Conservation (phyloP, 2,113 vertebrate species). For the Arizona elegans region DNA sequence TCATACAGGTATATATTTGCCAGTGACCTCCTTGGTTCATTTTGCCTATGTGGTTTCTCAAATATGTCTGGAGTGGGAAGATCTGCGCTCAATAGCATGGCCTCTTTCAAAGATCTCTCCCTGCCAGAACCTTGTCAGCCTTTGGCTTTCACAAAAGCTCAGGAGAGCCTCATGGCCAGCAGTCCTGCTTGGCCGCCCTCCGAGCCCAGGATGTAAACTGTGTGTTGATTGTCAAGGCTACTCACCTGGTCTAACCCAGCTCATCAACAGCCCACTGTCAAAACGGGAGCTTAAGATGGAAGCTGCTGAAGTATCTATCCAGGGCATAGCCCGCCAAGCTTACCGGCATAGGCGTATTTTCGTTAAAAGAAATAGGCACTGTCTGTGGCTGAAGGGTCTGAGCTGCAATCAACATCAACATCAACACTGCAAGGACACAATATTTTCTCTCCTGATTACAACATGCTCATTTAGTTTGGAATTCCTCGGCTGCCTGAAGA, state of each 20-base stretch:
- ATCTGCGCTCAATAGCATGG: conserved; percentile 38
- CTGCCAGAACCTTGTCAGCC: conserved; percentile 50
- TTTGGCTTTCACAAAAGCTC: conserved; percentile 46
- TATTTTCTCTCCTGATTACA: conserved; percentile 77
- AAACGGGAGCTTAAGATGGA: conserved; percentile 51
- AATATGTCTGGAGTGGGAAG: conserved; percentile 41
- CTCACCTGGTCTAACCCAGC: conserved; percentile 46
- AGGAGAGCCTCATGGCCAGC: conserved; percentile 25
- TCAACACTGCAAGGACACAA: conserved; percentile 74
- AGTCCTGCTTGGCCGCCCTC: conserved; percentile 48
- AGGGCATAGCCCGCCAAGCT: conserved; percentile 57
- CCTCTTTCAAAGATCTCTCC: conserved; percentile 42
- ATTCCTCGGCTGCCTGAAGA: conserved; percentile 73
- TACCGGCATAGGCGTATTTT: conserved; percentile 63
- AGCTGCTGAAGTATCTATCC: conserved; percentile 60
- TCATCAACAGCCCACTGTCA: conserved; percentile 60
- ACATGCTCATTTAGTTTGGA: conserved; percentile 77
- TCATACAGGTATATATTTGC: conserved; percentile 49
- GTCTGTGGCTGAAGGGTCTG: conserved; percentile 63
- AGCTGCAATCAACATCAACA: conserved; percentile 75
- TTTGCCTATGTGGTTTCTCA: conserved; percentile 50
- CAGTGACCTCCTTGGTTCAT: conserved; percentile 47
- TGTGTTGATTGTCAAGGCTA: conserved; percentile 29
- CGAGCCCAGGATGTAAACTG: conserved; percentile 22
- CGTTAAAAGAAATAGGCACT: conserved; percentile 69